Conservation (phyloP, 2,113 vertebrate species). For the Eurypyga helias region DNA sequence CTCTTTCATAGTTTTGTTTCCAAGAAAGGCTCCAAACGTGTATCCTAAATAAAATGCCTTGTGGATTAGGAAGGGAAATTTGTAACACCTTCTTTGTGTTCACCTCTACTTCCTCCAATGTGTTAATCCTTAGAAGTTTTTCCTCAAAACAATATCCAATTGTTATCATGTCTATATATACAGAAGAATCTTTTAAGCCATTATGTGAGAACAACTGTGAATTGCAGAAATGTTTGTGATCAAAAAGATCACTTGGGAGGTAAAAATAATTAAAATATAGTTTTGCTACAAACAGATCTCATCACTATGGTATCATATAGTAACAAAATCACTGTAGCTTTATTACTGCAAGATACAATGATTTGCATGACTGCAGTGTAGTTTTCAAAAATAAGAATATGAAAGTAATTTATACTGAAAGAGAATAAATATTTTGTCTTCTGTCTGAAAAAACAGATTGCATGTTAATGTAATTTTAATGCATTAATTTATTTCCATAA, state of each 20-base stretch:
- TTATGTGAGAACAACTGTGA: neutral
- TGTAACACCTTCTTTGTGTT: neutral
- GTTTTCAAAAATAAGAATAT: neutral
- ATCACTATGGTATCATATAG: neutral
- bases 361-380: neutral
- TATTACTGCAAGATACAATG: neutral
- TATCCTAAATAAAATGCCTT: neutral
- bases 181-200: neutral
- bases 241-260: neutral
- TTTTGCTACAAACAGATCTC: neutral
- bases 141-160: neutral
- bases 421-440: neutral
- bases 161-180: neutral
- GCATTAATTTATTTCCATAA: neutral
- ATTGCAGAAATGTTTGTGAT: neutral
- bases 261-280: neutral
- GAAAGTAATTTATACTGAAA: neutral
- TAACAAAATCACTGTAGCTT: neutral
- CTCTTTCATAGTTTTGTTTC: neutral
- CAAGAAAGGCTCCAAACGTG: neutral
- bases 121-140: neutral
- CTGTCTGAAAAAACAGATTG: neutral
- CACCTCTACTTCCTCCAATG: neutral
- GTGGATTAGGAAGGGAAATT: neutral
- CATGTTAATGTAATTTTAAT: neutral